Evolutionary conservation across 2,113 vertebrate species (phyloP), one percentile per base, ranked within the genome.

Genomic region (Mastomys natalensis): DNA sequence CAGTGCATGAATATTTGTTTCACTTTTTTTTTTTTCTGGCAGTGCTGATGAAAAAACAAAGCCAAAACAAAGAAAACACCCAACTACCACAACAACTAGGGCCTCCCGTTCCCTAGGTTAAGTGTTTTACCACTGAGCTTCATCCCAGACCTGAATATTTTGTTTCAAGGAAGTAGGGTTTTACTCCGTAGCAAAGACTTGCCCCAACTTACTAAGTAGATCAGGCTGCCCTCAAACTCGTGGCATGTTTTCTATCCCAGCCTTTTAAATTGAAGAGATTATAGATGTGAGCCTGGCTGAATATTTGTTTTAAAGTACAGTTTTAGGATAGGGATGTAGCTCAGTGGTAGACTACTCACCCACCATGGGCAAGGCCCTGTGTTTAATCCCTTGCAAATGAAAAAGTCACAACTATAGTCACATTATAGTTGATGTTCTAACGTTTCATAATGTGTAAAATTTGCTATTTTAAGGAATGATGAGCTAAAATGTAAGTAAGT

Each of bases 391-490:
- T 16, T 55, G 45, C 24, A 43, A 16, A 12, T n/a, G 55, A 53
- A 55, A 72, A 26, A 66, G 45, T n/a, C 40, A n/a, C 13, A 88
- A 55, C 40, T 29, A 40, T 55, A 55, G 48, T 55, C 29, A 45
- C 1, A 45, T 26, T 55, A 48, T 72, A 53, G 48, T 87, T 68
- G 24, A 62, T 84, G 24, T 10, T 68, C 26, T 68, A 62, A 62
- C n/a, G 29, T 62, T 85, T 87, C 90, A 3, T 81, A 78, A 53
- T 78, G 16, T 53, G 15, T 78, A 53, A 53, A 77, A 51, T 51
- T 78, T 51, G 48, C 77, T 34, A 53, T 80, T 80, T 95, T 92
- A 89, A 15, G 58, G 85, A 93, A 94, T 89, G 70, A 13, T 95
- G 85, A 90, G 22, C 80, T 92, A 86, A 95, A 84, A 51, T 87